Conservation (phyloP, 2,797 vertebrate genomes). For the Galaxias olidus region DNA sequence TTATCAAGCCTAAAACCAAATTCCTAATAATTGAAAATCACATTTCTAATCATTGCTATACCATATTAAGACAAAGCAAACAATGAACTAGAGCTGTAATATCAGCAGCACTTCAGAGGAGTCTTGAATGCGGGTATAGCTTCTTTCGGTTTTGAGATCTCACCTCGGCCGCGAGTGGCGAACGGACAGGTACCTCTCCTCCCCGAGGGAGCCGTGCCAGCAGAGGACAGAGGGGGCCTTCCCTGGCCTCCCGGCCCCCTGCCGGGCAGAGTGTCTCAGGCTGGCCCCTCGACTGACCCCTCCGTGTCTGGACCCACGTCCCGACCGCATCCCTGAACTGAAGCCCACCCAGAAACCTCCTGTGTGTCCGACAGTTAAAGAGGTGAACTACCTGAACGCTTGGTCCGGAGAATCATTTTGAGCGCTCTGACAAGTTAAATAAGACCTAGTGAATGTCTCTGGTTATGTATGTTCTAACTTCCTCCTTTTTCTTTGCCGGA, state of each 20-base stretch:
- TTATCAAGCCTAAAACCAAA: no score
- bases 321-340: slow-evolving; percentile 50
- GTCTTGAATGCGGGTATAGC: background rate
- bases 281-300: slow-evolving; percentile 9
- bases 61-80: no score
- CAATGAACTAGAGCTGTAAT: no score
- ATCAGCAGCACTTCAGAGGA: no score
- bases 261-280: slow-evolving; percentile 15
- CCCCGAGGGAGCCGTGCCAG: slow-evolving; percentile 45
- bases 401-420: no score
- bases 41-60: no score
- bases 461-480: background rate
- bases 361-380: no score
- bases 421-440: no score
- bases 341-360: background rate
- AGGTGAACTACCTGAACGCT: no score
- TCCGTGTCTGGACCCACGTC: slow-evolving; percentile 23
- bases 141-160: slow-evolving; percentile 12
- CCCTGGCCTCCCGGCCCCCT: slow-evolving; percentile 2
- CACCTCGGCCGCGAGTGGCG: slow-evolving; percentile 58
- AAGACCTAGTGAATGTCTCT: no score
- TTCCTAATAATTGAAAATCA: no score
- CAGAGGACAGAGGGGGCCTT: slow-evolving; percentile 53
- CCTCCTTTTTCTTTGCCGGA: slow-evolving; percentile 36
- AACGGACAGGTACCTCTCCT: slow-evolving; percentile 51